Evolutionary conservation across 2,797 vertebrate species (phyloP).

Genomic region (Dendrocincla fuliginosa): DNA sequence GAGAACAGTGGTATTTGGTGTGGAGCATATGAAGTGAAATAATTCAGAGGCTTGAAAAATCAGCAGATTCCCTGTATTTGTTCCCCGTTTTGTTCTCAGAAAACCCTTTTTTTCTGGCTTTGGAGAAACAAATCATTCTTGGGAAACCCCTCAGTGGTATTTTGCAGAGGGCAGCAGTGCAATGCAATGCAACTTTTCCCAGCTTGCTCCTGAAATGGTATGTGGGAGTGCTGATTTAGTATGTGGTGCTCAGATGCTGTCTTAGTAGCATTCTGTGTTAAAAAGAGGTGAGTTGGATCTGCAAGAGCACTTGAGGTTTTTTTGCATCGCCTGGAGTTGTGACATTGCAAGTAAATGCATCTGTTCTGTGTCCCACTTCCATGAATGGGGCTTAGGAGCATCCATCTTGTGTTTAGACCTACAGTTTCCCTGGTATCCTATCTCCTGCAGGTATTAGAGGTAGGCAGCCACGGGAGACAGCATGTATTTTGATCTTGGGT

Average conservation of each 20-base stretch:
- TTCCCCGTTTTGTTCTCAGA: neutral
- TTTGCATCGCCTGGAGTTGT: neutral
- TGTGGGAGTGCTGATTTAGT: neutral
- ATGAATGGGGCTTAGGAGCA: neutral
- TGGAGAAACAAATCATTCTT: neutral
- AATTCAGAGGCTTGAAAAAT: neutral
- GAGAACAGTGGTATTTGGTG: neutral
- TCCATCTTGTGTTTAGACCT: neutral
- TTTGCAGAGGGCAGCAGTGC: neutral
- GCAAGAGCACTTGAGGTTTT: neutral
- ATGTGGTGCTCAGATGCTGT: neutral
- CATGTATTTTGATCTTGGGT: neutral
- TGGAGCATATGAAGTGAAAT: neutral
- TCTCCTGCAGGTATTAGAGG: neutral
- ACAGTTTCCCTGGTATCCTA: rapidly evolving
- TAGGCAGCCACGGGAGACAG: neutral
- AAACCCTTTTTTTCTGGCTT: neutral
- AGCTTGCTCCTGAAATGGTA: neutral
- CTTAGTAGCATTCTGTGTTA: neutral
- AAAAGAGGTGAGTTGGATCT: neutral
- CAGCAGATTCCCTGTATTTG: neutral
- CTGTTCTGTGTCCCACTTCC: neutral
- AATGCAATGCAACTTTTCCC: neutral
- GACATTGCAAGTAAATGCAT: neutral
- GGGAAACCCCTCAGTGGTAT: neutral